phyloP scores from a whole-genome alignment of 2,113 vertebrate genomes.

The Ellobius talpinus region DNA sequence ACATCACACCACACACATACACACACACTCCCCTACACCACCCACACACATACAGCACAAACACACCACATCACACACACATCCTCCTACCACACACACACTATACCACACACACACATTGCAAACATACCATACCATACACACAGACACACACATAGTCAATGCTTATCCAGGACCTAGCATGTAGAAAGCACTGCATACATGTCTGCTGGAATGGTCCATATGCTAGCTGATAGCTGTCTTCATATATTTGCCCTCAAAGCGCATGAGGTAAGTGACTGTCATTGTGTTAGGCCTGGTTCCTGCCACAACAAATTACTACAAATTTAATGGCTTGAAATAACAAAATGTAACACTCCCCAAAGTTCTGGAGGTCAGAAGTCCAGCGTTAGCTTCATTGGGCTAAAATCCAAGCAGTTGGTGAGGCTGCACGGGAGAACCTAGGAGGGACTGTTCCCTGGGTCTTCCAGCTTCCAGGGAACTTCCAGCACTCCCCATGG shows the following conservation, averaged over 20 bases:
- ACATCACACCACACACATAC: not conserved
- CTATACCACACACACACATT: not conserved
- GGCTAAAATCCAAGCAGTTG: not conserved
- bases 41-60: too few species aligned
- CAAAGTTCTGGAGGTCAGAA: not conserved
- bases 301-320: not conserved
- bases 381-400: not conserved
- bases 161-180: not conserved
- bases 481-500: not conserved
- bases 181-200: not conserved
- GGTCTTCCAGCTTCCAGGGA: not conserved
- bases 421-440: not conserved
- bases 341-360: not conserved
- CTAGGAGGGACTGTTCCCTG: not conserved
- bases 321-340: slow-evolving; percentile 21
- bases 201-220: not conserved
- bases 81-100: not conserved
- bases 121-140: not conserved
- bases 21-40: too few species aligned
- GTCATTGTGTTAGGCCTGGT: not conserved
- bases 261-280: not conserved
- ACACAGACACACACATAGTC: not conserved
- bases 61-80: too few species aligned
- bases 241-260: slow-evolving; percentile 38
- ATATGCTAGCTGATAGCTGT: not conserved